Evolutionary conservation across 2,113 vertebrate genomes (phyloP).

Genomic region (Eretmochelys imbricata): DNA sequence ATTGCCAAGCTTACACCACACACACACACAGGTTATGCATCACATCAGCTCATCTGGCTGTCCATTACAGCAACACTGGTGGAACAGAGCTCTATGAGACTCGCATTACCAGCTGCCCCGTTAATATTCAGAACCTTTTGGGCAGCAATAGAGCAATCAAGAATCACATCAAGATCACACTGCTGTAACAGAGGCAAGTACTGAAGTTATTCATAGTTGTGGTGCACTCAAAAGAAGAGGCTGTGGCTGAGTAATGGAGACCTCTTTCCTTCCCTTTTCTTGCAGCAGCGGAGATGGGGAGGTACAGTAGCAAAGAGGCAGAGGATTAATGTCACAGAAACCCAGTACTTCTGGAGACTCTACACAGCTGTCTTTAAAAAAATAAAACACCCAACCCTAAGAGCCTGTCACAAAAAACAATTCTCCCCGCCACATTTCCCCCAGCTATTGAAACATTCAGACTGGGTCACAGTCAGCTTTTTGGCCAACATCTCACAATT

Average conservation of each 20-base stretch:
- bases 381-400: not conserved
- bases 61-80: not conserved
- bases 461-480: not conserved
- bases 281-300: not conserved
- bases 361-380: not conserved
- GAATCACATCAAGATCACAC: not conserved
- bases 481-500: not conserved
- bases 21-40: not conserved
- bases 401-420: not conserved
- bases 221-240: not conserved
- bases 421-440: not conserved
- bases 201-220: fast-evolving
- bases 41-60: not conserved
- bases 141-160: fast-evolving
- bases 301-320: not conserved
- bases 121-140: not conserved
- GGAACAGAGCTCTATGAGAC: fast-evolving
- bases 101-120: not conserved
- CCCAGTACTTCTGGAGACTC: not conserved
- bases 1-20: not conserved
- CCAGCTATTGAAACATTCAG: not conserved
- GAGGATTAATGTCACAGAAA: not conserved
- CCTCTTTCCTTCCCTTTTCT: not conserved
- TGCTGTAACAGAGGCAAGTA: fast-evolving
- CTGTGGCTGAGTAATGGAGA: not conserved